Evolutionary conservation across 2,113 vertebrate species (phyloP), one percentile per base, ranked within the genome.

Genomic region (Laterallus jamaicensis): DNA sequence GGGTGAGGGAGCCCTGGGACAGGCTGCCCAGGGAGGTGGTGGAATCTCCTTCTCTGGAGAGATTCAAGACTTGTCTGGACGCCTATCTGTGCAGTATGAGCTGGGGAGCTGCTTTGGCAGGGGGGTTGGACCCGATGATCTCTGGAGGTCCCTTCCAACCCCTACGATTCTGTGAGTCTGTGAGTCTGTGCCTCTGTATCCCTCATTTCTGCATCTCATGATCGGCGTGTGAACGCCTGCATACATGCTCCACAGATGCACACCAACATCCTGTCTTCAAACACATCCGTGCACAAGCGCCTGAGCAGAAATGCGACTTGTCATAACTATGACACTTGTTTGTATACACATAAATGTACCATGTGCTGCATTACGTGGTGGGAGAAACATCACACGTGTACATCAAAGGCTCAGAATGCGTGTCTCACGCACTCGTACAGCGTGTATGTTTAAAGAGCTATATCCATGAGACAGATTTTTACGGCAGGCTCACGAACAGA

Each of bases 201-300:
- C 32, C 40, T 84, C 10, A 0, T 16, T 78, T 25, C 68, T 21
- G 15, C 82, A 15, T 25, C 73, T 52, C 4, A 0, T 13, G 39
- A 16, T 4, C 3, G 2, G 25, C 5, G 0, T 22, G 82, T 5
- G 54, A 76, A 15, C 0, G 4, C 47, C 25, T 26, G 37, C 40
- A 1, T 37, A 2, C 11, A 0, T 5, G 70, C 10, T 2, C 29
- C 20, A 10, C 35, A 76, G 77, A 37, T 44, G 40, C 32, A 10
- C 69, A 10, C 56, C 62, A n/a, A 1, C 59, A 28, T 31, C 81
- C 26, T 4, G 12, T 3, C 74, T 56, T 20, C 82, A 40, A 17
- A 9, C n/a, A 9, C 56, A 12, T 26, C 26, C 40, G 1, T 0
- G 63, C 59, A 1, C 21, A 19, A 25, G 18, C 2, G 39, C 9